A percentile compares a stretch with the other conserved stretches of the same genome.
Evolutionary conservation across 2,888 invertebrate species (phyloP).

Genomic region (Tachina fera): DNA sequence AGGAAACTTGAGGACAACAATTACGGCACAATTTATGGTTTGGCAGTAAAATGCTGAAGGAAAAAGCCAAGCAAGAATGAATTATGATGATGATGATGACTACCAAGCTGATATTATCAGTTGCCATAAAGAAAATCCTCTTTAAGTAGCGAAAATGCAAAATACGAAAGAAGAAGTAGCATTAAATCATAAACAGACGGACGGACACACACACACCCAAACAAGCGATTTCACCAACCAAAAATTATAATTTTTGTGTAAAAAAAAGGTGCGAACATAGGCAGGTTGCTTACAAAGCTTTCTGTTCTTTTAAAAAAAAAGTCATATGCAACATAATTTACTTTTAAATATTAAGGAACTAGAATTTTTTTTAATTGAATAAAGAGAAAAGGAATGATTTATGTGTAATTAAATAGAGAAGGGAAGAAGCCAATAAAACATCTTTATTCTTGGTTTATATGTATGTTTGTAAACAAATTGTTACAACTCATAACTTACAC

Average conservation of each 20-base stretch:
- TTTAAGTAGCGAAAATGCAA: constrained; percentile 51
- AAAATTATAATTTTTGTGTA: constrained; percentile 61
- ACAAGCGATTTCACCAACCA: constrained; percentile 4
- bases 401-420: constrained; percentile 46
- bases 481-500: constrained; percentile 40
- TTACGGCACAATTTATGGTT: constrained; percentile 36
- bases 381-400: constrained; percentile 48
- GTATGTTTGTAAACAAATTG: constrained; percentile 32
- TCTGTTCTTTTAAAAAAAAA: neutral
- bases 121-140: constrained; percentile 66
- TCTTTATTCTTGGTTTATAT: constrained; percentile 11
- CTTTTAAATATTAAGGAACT: constrained; percentile 12
- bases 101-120: constrained; percentile 45
- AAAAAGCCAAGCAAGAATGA: constrained; percentile 25
- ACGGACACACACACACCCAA: neutral
- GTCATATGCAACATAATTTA: constrained; percentile 24
- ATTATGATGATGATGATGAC: constrained; percentile 53
- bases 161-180: constrained; percentile 29
- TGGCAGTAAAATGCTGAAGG: constrained; percentile 26
- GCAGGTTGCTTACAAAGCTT: constrained; percentile 44
- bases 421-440: constrained; percentile 45
- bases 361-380: constrained; percentile 6
- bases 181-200: constrained; percentile 49
- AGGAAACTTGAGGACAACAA: constrained; percentile 59
- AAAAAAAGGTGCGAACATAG: constrained; percentile 67